Evolutionary conservation across 2,888 invertebrate species (phyloP).

Genomic region (Tanypteryx hageni): DNA sequence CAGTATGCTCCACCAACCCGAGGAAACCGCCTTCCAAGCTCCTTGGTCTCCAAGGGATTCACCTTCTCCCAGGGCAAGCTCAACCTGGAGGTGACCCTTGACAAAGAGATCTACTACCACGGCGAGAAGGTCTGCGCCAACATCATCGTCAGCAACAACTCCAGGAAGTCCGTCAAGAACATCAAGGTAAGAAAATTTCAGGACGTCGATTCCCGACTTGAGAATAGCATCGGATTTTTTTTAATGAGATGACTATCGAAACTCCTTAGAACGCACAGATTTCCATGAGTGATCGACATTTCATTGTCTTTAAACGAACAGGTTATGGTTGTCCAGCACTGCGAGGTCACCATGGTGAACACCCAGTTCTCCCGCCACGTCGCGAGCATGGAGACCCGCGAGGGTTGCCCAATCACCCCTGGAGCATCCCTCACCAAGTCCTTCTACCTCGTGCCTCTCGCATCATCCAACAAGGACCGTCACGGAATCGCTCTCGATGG

Average conservation of each 20-base stretch:
- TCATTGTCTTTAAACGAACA: constrained; percentile 67
- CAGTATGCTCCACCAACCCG: constrained; percentile 84
- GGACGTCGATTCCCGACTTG: background rate
- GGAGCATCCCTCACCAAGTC: constrained; percentile 91
- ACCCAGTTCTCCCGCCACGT: constrained; percentile 93
- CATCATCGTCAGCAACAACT: constrained; percentile 90
- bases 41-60: constrained; percentile 93
- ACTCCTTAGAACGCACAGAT: background rate
- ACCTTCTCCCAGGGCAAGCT: constrained; percentile 94
- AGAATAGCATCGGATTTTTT: background rate
- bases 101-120: constrained; percentile 93
- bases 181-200: constrained; percentile 79
- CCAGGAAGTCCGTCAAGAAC: constrained; percentile 91
- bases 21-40: constrained; percentile 88
- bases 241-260: background rate
- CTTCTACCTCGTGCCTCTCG: constrained; percentile 90
- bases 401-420: constrained; percentile 95
- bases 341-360: constrained; percentile 94
- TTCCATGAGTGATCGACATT: too few species aligned
- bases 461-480: constrained; percentile 92
- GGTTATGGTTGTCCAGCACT: constrained; percentile 91
- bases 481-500: constrained; percentile 94
- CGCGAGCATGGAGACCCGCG: constrained; percentile 91
- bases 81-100: constrained; percentile 91
- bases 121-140: constrained; percentile 92